Evolutionary conservation across 2,113 vertebrate genomes (phyloP), one percentile per base, ranked within the genome.

Genomic region (Alouatta palliata): DNA sequence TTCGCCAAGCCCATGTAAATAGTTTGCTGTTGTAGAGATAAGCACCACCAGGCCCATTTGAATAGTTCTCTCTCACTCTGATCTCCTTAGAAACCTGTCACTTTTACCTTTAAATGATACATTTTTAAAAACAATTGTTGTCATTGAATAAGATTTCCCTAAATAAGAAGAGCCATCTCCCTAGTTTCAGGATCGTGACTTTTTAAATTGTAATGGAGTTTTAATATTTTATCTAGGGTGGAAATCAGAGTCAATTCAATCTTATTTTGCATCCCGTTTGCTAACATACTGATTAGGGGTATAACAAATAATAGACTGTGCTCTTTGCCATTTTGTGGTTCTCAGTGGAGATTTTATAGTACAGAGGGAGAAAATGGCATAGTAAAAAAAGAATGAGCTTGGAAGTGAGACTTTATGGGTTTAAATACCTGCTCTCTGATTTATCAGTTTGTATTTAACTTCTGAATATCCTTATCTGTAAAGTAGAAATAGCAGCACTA

Each of bases 201-300:
- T 79, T 79, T 92, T 95, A 82, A 91, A 79, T 91, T 97, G 40
- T 83, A 54, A 25, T 77, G 52, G 79, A 71, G 27, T 91, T 95
- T 95, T 87, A 43, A 73, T 93, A 61, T 70, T 90, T 45, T 82
- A 58, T 92, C 25, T 94, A 82, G 58, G 32, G 9, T 73, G 30
- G 45, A 93, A 77, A 85, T 81, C 17, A 87, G 43, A 70, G 19
- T 90, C 90, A 61, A 81, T 76, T 81, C 17, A n/a, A 25, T 88
- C 47, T 94, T 71, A 40, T 52, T 90, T 93, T 95, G 16, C 35
- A 45, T 81, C 58, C 70, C 12, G 3, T 95, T 32, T 81, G 43
- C 23, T 4, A 19, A 40, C 83, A 23, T 73, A 23, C 56, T 92
- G 66, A 58, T 37, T 56, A 83, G 14, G 35, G 47, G 0, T 86